These are phyloP conservation scores for Cynaeus angustus DNA, from an alignment of 2,888 invertebrate species.

Conservation along the genomic window DNA sequence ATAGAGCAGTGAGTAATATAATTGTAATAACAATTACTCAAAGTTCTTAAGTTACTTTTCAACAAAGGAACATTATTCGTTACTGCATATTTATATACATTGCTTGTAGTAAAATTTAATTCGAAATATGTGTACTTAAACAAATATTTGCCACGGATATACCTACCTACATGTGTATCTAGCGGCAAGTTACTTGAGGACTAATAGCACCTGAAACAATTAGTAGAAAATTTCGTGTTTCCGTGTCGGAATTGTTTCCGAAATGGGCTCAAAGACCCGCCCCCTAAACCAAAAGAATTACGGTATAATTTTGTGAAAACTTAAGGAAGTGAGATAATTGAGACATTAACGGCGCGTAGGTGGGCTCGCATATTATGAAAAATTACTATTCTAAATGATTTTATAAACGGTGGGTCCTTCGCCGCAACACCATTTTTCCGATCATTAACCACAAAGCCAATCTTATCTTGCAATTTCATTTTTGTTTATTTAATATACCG, in stretches of 20 bases:
- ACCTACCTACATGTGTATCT: too few relatives aligned
- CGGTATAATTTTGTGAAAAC: slow-evolving; percentile 28
- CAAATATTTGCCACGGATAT: too few relatives aligned
- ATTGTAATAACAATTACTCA: neutral
- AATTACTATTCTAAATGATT: slow-evolving; percentile 53
- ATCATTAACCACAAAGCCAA: slow-evolving; percentile 45
- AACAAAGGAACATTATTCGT: too few relatives aligned
- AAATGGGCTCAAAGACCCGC: slow-evolving; percentile 7
- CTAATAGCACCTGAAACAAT: slow-evolving; percentile 13
- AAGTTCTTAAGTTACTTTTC: neutral
- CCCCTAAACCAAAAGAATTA: slow-evolving; percentile 13
- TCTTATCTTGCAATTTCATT: slow-evolving; percentile 13
- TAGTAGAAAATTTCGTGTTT: slow-evolving; percentile 37
- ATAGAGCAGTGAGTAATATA: too few relatives aligned
- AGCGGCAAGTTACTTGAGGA: neutral
- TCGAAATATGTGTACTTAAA: too few relatives aligned
- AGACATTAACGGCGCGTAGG: slow-evolving; percentile 53
- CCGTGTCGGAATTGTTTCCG: slow-evolving; percentile 39
- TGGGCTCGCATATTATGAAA: slow-evolving; percentile 34
- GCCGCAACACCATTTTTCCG: slow-evolving; percentile 36
- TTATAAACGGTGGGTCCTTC: slow-evolving; percentile 43
- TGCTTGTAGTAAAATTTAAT: too few relatives aligned
- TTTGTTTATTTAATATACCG: slow-evolving; percentile 28
- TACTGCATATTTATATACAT: too few relatives aligned
- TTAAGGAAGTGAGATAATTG: slow-evolving; percentile 57